These are phyloP conservation scores for Cephalotes varians DNA, from an alignment of 2,888 invertebrate species.

Conservation along the genomic window DNA sequence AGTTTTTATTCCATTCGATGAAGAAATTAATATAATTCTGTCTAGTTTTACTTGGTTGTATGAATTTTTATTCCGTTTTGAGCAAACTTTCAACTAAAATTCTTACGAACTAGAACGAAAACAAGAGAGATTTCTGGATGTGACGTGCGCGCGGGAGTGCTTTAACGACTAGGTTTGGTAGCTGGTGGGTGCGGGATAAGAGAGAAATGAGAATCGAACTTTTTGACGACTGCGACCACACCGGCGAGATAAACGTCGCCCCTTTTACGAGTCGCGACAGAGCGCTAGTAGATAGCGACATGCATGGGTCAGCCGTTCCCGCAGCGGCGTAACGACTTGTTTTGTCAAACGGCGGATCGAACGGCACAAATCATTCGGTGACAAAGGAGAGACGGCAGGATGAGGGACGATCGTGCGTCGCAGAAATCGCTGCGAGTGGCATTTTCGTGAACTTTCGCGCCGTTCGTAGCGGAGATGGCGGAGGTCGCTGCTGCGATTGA, in stretches of 20 bases:
- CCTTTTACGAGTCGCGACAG: slow-evolving; percentile 69
- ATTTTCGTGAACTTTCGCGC: slow-evolving; percentile 49
- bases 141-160: slow-evolving; percentile 20
- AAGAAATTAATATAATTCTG: slow-evolving; percentile 22
- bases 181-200: too few species aligned
- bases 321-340: slow-evolving; percentile 70
- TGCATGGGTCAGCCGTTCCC: slow-evolving; percentile 67
- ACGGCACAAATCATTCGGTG: slow-evolving; percentile 70
- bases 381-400: slow-evolving; percentile 11
- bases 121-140: slow-evolving; percentile 29
- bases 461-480: neutral
- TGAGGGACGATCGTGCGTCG: slow-evolving; percentile 47
- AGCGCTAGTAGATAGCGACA: slow-evolving; percentile 67
- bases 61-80: slow-evolving; percentile 28
- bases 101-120: neutral
- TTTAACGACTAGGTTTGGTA: slow-evolving; percentile 56
- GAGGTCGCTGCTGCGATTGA: neutral
- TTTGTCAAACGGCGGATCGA: slow-evolving; percentile 70
- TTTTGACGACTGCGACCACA: slow-evolving; percentile 71
- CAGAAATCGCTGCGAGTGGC: slow-evolving; percentile 62
- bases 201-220: slow-evolving; percentile 71
- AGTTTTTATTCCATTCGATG: neutral
- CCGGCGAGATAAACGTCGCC: slow-evolving; percentile 71
- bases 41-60: slow-evolving; percentile 2
- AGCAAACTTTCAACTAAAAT: slow-evolving; percentile 4